These are phyloP conservation scores for Grapholita molesta DNA, from an alignment of 1,140 invertebrate species.

Conservation along the genomic window DNA sequence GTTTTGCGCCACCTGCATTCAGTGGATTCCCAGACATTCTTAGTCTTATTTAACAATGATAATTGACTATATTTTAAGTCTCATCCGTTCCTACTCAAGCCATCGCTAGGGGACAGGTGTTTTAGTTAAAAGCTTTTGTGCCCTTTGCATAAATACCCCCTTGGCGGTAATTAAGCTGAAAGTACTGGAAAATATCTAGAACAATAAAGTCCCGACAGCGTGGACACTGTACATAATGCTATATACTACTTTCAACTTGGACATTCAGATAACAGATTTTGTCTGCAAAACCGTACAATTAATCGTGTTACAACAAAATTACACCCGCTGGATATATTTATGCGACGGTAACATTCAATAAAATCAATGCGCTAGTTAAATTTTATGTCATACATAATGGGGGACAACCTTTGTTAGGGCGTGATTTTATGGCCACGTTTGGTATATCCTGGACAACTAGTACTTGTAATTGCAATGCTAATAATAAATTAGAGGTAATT, in stretches of 20 bases:
- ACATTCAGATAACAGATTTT: too few species aligned
- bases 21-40: too few species aligned
- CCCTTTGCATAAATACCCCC: neutral
- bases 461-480: neutral
- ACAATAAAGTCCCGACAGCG: neutral
- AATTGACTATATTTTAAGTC: too few species aligned
- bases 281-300: too few species aligned
- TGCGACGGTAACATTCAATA: neutral
- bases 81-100: too few species aligned
- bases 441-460: neutral
- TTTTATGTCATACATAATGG: conserved; percentile 30
- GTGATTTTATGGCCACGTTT: conserved; percentile 16
- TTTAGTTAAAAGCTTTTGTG: too few species aligned
- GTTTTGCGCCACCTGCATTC: too few species aligned
- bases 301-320: too few species aligned
- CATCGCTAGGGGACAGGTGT: too few species aligned
- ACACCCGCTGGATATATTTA: neutral
- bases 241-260: neutral
- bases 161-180: neutral
- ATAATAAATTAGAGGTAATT: neutral
- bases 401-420: conserved; percentile 29
- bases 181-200: neutral
- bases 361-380: neutral
- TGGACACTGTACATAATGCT: neutral
- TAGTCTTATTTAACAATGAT: too few species aligned